Conservation (phyloP, 2,797 vertebrate genomes). For the Bradypodion ventrale region DNA sequence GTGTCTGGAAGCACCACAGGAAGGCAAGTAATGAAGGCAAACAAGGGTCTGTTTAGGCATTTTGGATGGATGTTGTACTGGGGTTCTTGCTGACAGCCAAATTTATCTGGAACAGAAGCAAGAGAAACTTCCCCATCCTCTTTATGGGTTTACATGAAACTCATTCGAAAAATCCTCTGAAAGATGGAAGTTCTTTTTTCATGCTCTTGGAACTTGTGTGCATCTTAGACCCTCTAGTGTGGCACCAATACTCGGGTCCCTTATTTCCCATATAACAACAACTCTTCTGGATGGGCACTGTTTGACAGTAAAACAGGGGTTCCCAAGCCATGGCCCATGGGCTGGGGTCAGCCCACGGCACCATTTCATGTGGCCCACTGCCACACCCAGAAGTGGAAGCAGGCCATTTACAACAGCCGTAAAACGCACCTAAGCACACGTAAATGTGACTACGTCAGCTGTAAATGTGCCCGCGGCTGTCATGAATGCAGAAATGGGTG, state of each 20-base stretch:
- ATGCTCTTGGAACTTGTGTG: too few relatives aligned
- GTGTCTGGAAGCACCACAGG: neutral
- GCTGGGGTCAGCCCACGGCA: too few relatives aligned
- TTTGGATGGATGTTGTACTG: neutral
- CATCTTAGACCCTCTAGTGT: neutral
- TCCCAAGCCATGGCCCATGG: too few relatives aligned
- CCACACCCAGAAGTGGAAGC: too few relatives aligned
- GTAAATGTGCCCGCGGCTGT: too few relatives aligned
- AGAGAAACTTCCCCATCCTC: neutral
- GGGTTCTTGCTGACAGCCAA: neutral
- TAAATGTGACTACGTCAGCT: too few relatives aligned
- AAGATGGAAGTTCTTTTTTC: neutral
- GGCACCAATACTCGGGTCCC: neutral
- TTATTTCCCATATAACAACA: neutral
- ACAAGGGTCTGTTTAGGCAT: neutral
- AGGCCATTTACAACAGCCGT: too few relatives aligned
- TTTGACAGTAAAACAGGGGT: neutral
- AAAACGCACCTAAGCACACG: too few relatives aligned
- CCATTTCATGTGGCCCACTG: too few relatives aligned
- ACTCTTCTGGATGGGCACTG: too few relatives aligned
- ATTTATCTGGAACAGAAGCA: neutral
- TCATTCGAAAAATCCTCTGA: neutral
- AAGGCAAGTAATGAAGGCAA: neutral
- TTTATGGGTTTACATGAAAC: neutral
- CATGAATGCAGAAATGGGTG: too few relatives aligned